Evolutionary conservation across 2,797 vertebrate species (phyloP), one percentile per base, ranked within the genome.

Genomic region (Ibycter americanus): DNA sequence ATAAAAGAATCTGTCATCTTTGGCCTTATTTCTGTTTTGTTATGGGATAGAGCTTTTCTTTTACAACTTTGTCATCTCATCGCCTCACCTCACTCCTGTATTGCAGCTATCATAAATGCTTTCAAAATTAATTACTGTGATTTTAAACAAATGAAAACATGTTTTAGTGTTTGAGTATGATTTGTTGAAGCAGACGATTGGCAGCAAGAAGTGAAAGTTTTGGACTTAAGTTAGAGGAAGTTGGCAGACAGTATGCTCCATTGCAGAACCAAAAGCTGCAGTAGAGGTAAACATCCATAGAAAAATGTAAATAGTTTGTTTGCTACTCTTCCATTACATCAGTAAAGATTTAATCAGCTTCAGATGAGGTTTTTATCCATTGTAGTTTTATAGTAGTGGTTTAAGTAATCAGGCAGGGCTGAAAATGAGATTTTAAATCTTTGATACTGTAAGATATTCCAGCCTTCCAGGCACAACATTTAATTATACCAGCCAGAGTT

Each of bases 301-400:
- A 61, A 89, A 86, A 92, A 95, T 90, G 55, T 62, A 67, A 85
- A 56, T 44, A 22, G 36, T 54, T 94, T 84, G 55, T 85, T 92
- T 56, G 7, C 36, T 73, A 22, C 52, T 90, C 71, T 92, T 79
- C 74, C 49, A 61, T 87, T 87, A 46, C 40, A 83, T 87, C 74
- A 81, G 36, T 68, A 65, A 88, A 87, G 66, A 77, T 87, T 73
- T 73, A 73, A 80, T 90, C 19, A 16, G 47, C 52, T 94, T 96
- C 71, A 87, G 81, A 87, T 96, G 81, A 95, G 73, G 79, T 90
- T 87, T 87, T 95, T 70, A 77, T 67, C 77, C 71, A 29, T 49
- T 87, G 63, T 18, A 56, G 29, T 92, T 93, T 90, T 90, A 38
- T 67, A 58, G 59, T 74, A 63, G 78, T 77, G 51, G 47, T 65